Conservation (phyloP, 2,113 vertebrate species). For the Caloenas nicobarica region DNA sequence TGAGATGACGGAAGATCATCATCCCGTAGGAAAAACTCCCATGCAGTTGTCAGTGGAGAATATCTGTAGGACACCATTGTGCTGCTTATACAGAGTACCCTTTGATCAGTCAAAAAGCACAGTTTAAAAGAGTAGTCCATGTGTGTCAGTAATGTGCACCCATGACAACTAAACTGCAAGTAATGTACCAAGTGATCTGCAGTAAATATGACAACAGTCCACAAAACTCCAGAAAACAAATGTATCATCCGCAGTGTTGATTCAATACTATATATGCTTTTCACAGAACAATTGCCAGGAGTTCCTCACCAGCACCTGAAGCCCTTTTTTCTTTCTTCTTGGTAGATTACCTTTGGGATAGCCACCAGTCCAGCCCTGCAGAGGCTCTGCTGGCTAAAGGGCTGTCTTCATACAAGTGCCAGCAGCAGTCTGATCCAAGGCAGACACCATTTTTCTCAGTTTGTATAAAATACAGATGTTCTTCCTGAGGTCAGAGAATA, state of each 20-base stretch:
- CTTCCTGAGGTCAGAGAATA: neutral
- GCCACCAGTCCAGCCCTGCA: neutral
- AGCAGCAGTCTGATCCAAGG: neutral
- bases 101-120: neutral
- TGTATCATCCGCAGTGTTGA: accelerated
- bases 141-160: neutral
- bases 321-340: neutral
- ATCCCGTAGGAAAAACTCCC: neutral
- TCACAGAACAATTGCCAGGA: neutral
- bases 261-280: neutral
- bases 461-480: neutral
- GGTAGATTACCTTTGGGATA: neutral
- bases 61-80: neutral
- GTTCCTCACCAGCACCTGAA: neutral
- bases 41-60: neutral
- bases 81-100: neutral
- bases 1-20: neutral
- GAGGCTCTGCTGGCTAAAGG: neutral
- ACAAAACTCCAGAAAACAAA: neutral
- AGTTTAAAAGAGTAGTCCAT: neutral
- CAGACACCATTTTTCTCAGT: neutral
- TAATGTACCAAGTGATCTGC: neutral
- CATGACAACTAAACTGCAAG: neutral
- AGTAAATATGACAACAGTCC: neutral
- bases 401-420: neutral